Evolutionary conservation across 2,113 vertebrate genomes (phyloP), one percentile per base, ranked within the genome.

Genomic region (Poeciliopsis occidentalis): DNA sequence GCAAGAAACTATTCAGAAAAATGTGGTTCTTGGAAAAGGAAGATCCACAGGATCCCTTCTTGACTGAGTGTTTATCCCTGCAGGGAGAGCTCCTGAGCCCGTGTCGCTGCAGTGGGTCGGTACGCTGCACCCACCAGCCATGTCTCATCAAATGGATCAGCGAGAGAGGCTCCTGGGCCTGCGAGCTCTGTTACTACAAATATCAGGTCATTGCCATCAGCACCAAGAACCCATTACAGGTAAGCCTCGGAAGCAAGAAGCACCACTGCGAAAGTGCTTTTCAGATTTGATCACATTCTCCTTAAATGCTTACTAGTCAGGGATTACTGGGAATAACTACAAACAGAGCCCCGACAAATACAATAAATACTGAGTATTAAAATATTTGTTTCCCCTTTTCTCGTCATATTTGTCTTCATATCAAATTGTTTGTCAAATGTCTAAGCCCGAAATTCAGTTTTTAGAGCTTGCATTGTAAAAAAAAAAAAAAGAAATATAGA

Each of bases 131-230:
- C 0, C 98, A 99, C 90, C 98, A 99, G 86, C 97, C 98, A 47
- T 99, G 98, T 92, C 96, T 99, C 93, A 98, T 99, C 94, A 98
- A 97, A 87, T 99, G 98, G 98, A 98, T 99, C 93, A 98, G 98
- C 0, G 98, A 99, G 92, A 93, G 98, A 67, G 98, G 98, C 26
- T 99, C 97, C 88, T 99, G 98, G 98, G 98, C 97, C 88, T 99
- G 98, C 73, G 98, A 99, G 89, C 95, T 99, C 73, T 99, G 98
- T 92, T 99, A 98, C 93, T 99, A 99, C 94, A 99, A 99, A 93
- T 99, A 99, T 89, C 97, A 99, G 73, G 98, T 99, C 94, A 97
- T 99, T 86, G 97, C 98, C 94, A 98, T 99, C 94, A 99, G 97
- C 96, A 99, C 98, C 92, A 99, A 98, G 95, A 99, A 99, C 89